Evolutionary conservation across 2,888 invertebrate genomes (phyloP).

Genomic region (Acrobasis repandana): DNA sequence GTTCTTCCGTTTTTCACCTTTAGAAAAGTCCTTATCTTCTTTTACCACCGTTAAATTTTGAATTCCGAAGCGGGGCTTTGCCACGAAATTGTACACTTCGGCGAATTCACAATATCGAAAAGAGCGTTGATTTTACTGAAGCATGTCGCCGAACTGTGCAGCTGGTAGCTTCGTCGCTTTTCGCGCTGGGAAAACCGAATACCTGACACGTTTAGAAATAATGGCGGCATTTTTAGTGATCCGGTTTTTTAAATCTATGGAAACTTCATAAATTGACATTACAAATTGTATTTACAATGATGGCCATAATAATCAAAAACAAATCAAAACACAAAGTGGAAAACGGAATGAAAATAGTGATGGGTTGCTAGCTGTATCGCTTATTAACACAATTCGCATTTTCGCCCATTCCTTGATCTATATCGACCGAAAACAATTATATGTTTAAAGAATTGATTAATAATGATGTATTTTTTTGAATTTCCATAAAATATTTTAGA

Average conservation of each 20-base stretch:
- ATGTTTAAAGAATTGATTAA: no score
- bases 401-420: no score
- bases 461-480: no score
- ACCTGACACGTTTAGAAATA: not conserved
- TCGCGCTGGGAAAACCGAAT: not conserved
- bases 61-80: constrained; percentile 15
- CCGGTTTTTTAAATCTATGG: not conserved
- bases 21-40: constrained; percentile 19
- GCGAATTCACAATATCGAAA: constrained; percentile 22
- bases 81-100: constrained; percentile 26
- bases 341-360: no score
- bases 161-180: not conserved
- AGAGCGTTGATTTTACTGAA: constrained; percentile 14
- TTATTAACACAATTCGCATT: no score
- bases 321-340: no score
- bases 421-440: no score
- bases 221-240: not conserved
- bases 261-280: no score
- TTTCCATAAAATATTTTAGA: no score
- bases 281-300: no score
- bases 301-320: no score
- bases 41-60: constrained; percentile 25
- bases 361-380: no score
- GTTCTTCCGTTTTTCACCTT: constrained; percentile 20
- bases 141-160: not conserved